Conservation (phyloP, 2,888 invertebrate genomes). For the Xestia ashworthii region DNA sequence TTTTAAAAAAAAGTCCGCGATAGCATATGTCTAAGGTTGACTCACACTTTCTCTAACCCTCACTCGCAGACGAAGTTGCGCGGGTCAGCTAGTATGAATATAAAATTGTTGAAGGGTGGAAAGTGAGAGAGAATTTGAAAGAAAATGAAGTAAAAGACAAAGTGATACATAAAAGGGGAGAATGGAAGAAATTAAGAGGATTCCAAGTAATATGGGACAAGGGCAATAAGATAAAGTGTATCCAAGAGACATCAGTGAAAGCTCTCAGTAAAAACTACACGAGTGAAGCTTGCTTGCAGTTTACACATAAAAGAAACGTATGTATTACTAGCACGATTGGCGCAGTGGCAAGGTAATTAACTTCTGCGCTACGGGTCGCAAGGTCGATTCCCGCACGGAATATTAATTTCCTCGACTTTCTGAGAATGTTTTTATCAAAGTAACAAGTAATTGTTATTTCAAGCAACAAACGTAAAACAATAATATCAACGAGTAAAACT, state of each 20-base stretch:
- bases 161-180: not conserved
- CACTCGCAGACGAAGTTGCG: no score
- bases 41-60: no score
- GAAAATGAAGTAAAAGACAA: not conserved
- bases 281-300: not conserved
- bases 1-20: no score
- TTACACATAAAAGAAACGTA: not conserved
- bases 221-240: not conserved
- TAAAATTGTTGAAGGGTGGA: not conserved
- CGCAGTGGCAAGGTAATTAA: constrained; percentile 22
- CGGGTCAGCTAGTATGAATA: no score
- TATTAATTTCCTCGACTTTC: not conserved
- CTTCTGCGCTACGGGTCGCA: constrained; percentile 7
- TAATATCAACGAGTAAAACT: no score
- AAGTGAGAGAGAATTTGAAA: not conserved
- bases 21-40: no score
- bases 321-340: constrained; percentile 9
- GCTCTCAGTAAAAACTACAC: not conserved
- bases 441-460: no score
- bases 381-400: constrained; percentile 13
- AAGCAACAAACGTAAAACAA: no score
- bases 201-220: not conserved
- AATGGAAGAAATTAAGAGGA: not conserved
- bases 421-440: not conserved
- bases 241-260: no score